Percentiles rank a stretch among this genome's conserved stretches.
These are phyloP conservation scores for Argopecten irradians DNA, from an alignment of 1,140 invertebrate species.

Conservation along the genomic window DNA sequence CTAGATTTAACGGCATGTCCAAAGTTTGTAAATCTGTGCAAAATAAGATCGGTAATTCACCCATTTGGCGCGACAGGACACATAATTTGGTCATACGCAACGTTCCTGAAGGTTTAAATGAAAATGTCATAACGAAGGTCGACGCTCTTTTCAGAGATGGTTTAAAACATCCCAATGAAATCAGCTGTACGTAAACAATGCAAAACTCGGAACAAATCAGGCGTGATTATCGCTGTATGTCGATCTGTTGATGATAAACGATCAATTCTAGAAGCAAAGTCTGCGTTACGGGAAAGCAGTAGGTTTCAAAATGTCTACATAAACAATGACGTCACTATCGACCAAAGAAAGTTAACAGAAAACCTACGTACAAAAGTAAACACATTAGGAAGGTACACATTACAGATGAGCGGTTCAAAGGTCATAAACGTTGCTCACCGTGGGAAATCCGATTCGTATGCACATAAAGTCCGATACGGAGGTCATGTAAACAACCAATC, in stretches of 20 bases:
- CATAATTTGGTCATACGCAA: background rate
- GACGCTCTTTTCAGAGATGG: constrained; percentile 11
- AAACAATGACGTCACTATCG: background rate
- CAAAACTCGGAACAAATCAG: background rate
- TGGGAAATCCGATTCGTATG: background rate
- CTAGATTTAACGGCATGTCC: background rate
- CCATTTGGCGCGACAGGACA: background rate
- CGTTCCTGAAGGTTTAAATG: background rate
- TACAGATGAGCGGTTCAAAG: background rate
- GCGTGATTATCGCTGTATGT: background rate
- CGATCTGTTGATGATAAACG: background rate
- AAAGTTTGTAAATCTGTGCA: background rate
- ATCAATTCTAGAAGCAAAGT: constrained; percentile 1
- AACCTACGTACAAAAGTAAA: background rate
- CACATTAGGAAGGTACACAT: background rate
- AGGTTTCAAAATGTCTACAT: background rate
- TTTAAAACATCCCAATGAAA: background rate
- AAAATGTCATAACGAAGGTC: constrained; percentile 30
- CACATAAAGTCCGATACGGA: background rate
- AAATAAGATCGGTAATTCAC: background rate
- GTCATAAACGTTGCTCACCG: background rate
- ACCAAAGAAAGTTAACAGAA: background rate
- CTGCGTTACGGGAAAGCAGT: background rate
- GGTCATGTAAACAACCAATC: background rate
- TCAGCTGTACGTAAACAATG: constrained; percentile 23